Conservation (phyloP, 2,888 invertebrate species). For the Dolomedes plantarius region DNA sequence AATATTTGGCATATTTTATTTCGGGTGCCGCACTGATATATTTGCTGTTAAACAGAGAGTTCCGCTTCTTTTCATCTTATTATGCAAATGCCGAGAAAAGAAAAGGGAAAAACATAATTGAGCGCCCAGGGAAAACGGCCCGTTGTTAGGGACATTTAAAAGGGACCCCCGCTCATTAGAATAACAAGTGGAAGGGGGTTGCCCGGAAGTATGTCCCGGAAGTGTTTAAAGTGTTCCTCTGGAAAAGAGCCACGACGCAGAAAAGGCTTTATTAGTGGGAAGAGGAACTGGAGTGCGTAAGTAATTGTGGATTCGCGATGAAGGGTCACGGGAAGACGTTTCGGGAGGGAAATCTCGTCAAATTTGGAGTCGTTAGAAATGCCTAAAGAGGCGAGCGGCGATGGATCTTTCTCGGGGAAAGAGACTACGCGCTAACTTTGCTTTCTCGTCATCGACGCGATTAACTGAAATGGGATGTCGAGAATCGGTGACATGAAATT, state of each 20-base stretch:
- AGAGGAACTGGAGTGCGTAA: neutral
- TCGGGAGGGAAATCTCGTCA: neutral
- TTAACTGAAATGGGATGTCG: too few relatives aligned
- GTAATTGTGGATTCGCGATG: slow-evolving; percentile 1
- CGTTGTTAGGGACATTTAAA: slow-evolving; percentile 71
- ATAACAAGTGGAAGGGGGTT: slow-evolving; percentile 54
- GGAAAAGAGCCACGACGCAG: neutral
- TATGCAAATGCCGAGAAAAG: slow-evolving; percentile 48
- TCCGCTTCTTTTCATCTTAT: slow-evolving; percentile 49
- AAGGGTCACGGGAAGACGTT: neutral
- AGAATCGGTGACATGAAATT: too few relatives aligned
- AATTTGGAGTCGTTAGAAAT: neutral
- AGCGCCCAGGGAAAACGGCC: slow-evolving; percentile 28
- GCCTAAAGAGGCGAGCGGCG: too few relatives aligned
- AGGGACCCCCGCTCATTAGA: slow-evolving; percentile 60
- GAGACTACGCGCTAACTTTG: too few relatives aligned
- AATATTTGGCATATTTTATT: slow-evolving; percentile 55
- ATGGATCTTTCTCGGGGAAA: too few relatives aligned
- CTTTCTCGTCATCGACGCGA: too few relatives aligned
- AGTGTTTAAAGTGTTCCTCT: neutral
- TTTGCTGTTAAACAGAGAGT: slow-evolving; percentile 62
- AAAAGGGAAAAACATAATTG: slow-evolving; percentile 61
- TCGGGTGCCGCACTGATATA: slow-evolving; percentile 54
- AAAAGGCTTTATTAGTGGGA: slow-evolving; percentile 1
- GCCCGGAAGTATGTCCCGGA: slow-evolving; percentile 16